A percentile compares a stretch with the other conserved stretches of the same genome.
Conservation (phyloP, 2,113 vertebrate genomes). For the Heteronetta atricapilla region DNA sequence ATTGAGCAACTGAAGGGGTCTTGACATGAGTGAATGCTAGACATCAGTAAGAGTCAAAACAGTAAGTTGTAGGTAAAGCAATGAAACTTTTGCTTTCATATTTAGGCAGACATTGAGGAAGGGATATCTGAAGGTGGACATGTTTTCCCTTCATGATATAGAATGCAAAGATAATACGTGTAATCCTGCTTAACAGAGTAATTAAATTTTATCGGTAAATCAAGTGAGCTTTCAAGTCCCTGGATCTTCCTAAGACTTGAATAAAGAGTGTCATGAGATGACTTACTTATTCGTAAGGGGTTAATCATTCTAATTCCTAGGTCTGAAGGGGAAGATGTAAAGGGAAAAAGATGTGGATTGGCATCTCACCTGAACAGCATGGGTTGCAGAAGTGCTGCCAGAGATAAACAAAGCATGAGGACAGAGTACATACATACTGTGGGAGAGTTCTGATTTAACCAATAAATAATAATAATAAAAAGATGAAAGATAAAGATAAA, state of each 20-base stretch:
- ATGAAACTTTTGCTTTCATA: neutral
- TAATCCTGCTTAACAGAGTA: neutral
- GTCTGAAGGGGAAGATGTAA: neutral
- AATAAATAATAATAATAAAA: neutral
- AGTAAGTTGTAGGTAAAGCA: neutral
- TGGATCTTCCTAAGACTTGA: neutral
- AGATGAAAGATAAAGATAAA: neutral
- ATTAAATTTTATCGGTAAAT: neutral
- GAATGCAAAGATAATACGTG: neutral
- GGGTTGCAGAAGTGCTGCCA: neutral
- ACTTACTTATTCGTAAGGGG: neutral
- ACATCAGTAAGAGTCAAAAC: neutral
- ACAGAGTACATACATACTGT: neutral
- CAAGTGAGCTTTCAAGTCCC: neutral
- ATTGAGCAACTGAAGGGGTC: neutral
- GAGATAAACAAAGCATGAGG: neutral
- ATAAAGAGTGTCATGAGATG: neutral
- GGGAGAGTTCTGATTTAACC: neutral
- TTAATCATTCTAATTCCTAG: neutral
- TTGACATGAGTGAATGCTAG: neutral
- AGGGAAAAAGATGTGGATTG: neutral
- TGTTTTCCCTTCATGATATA: neutral
- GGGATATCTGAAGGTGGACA: neutral
- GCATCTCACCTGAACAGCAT: neutral
- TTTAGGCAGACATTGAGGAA: neutral